Percentiles rank a stretch among this genome's conserved stretches.
phyloP scores from a whole-genome alignment of 2,113 vertebrate species.

The Motacilla tschutschensis region DNA sequence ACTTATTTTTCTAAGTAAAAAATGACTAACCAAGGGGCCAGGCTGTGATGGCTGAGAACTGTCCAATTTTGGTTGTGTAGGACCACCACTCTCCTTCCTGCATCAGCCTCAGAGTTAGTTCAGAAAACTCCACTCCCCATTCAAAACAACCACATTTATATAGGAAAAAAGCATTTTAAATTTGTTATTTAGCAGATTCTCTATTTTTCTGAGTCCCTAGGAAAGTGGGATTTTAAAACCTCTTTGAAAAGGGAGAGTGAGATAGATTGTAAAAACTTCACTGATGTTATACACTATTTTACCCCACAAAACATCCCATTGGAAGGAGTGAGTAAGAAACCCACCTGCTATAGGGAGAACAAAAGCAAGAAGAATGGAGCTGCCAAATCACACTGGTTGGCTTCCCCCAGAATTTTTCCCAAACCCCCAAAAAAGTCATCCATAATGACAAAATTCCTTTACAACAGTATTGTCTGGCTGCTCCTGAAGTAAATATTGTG shows the following conservation, averaged over 20 bases:
- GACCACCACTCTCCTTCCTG: not conserved
- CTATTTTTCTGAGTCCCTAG: not conserved
- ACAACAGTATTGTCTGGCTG: not conserved
- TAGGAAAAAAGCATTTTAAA: not conserved
- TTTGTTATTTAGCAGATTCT: not conserved
- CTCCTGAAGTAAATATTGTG: not conserved
- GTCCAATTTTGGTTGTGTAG: not conserved
- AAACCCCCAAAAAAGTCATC: not conserved
- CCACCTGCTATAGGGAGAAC: not conserved
- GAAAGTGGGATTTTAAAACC: not conserved
- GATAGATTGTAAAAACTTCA: not conserved
- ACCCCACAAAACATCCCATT: conserved; percentile 35
- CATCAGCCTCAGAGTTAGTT: not conserved
- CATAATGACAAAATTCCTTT: not conserved
- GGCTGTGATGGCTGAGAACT: not conserved
- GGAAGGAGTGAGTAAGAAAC: conserved; percentile 1
- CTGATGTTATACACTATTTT: not conserved
- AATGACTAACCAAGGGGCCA: not conserved
- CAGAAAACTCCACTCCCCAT: not conserved
- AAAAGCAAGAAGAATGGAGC: not conserved
- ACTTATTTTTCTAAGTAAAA: not conserved
- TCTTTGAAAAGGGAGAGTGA: not conserved
- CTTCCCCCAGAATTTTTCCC: not conserved
- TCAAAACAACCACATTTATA: not conserved
- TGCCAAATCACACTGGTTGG: not conserved